phyloP scores from a whole-genome alignment of 2,113 vertebrate genomes.

The Odontesthes bonariensis region DNA sequence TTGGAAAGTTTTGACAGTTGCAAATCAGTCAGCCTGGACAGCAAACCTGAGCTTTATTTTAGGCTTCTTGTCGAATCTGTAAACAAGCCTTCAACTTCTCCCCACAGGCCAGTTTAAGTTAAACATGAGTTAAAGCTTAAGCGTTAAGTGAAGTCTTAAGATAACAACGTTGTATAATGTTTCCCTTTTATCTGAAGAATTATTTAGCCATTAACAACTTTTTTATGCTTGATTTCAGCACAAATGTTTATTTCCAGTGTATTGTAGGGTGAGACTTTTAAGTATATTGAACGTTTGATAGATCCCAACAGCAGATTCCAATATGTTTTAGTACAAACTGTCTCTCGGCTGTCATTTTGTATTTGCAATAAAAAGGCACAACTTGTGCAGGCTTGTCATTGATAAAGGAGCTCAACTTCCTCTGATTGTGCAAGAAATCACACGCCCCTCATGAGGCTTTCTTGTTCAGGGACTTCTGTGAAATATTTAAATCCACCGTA shows the following conservation, averaged over 20 bases:
- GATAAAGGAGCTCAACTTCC: conserved; percentile 70
- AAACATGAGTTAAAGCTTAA: conserved; percentile 3
- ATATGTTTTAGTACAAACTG: neutral
- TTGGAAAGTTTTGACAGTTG: conserved; percentile 19
- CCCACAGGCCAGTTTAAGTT: conserved; percentile 7
- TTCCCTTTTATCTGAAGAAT: neutral
- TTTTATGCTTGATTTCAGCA: neutral
- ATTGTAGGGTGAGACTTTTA: neutral
- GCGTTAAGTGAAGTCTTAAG: neutral
- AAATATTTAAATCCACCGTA: conserved; percentile 28
- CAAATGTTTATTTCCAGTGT: neutral
- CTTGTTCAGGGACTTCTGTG: conserved; percentile 30
- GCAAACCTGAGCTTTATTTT: conserved; percentile 10
- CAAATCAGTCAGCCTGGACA: conserved; percentile 27
- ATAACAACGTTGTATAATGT: neutral
- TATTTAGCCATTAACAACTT: neutral
- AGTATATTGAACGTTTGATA: neutral
- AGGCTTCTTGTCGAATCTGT: conserved; percentile 33
- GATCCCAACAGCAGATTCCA: conserved; percentile 30
- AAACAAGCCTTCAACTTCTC: conserved; percentile 32
- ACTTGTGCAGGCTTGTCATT: conserved; percentile 64
- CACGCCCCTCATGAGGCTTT: conserved; percentile 44
- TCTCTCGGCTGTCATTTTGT: conserved; percentile 20
- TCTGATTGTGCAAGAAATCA: conserved; percentile 73
- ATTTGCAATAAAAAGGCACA: conserved; percentile 38